Evolutionary conservation across 1,140 invertebrate genomes (phyloP), one percentile per base, ranked within the genome.

Genomic region (Cotesia typhae): DNA sequence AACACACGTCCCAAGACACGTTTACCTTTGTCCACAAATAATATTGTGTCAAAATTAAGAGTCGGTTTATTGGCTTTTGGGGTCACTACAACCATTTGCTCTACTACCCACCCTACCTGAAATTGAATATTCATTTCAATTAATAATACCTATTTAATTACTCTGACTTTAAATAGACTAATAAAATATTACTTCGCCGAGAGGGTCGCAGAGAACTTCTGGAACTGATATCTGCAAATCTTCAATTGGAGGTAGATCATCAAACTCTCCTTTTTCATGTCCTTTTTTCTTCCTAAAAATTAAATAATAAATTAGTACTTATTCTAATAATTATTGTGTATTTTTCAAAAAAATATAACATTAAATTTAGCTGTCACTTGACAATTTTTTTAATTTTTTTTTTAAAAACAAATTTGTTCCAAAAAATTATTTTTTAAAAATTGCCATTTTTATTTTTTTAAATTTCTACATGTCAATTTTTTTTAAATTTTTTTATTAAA

Each of bases 171-270:
- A 70, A 5, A 73, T 7, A n/a, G 53, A 61, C 67, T 65, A 20
- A 20, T 59, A 36, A 65, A 47, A 37, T 64, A 38, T 9, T 75
- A 97, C 89, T 55, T 89, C 88, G 60, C 95, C 95, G 73, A 96
- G 88, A 74, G 91, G 89, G 70, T 91, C 87, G 78, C 93, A 93
- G 70, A 94, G 89, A 74, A 92, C 90, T 81, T 94, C 91, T 4
- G 91, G 90, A 7, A 96, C 90, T 70, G 89, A 92, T 69, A 97
- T 95, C 75, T 92, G 88, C 52, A 96, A 87, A 79, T 96, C 92
- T 84, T 95, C 91, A 74, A 96, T 93, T 0, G 94, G 93, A 2
- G 94, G 94, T 57, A 96, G 86, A 77, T 95, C 92, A 80, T 93
- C 90, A 12, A 92, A 80, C 76, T 85, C 82, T 9, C 77, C 74